phyloP scores from a whole-genome alignment of 1,140 invertebrate genomes.

The Carcinoscorpius rotundicauda region DNA sequence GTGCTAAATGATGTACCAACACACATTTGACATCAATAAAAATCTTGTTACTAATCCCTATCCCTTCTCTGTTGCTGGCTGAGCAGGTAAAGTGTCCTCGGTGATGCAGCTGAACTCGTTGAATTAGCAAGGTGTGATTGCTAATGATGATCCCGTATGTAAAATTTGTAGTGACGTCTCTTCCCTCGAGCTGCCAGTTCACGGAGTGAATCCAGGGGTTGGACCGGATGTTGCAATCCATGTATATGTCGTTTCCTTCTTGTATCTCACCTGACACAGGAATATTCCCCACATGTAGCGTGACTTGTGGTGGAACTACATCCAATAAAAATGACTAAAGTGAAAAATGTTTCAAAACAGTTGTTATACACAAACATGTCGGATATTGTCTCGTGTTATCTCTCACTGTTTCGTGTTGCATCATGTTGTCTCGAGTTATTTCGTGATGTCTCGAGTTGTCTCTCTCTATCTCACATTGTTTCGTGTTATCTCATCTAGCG shows the following conservation, averaged over 20 bases:
- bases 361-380: too few species aligned
- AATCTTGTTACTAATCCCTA: slow-evolving; percentile 67
- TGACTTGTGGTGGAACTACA: slow-evolving; percentile 70
- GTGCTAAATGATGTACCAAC: too few species aligned
- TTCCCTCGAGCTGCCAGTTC: slow-evolving; percentile 64
- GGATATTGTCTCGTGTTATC: too few species aligned
- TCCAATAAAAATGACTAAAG: too few species aligned
- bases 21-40: slow-evolving; percentile 62
- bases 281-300: slow-evolving; percentile 63
- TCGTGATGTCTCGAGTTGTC: too few species aligned
- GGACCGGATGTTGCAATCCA: slow-evolving; percentile 48
- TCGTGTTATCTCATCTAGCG: too few species aligned
- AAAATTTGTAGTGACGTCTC: slow-evolving; percentile 53
- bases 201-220: slow-evolving; percentile 47
- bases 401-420: too few species aligned
- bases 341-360: too few species aligned
- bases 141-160: slow-evolving; percentile 60
- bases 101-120: slow-evolving; percentile 23
- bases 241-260: slow-evolving; percentile 69
- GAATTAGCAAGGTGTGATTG: slow-evolving; percentile 47
- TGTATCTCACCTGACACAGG: slow-evolving; percentile 62
- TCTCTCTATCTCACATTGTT: too few species aligned
- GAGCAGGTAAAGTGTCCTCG: slow-evolving; percentile 58
- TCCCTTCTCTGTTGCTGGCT: slow-evolving; percentile 74
- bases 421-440: too few species aligned